Evolutionary conservation across 30 jellyfish, hydroid and myxozoan species (phyloP), one percentile per base, ranked within the genome.

Genomic region (Morbakka virulenta): DNA sequence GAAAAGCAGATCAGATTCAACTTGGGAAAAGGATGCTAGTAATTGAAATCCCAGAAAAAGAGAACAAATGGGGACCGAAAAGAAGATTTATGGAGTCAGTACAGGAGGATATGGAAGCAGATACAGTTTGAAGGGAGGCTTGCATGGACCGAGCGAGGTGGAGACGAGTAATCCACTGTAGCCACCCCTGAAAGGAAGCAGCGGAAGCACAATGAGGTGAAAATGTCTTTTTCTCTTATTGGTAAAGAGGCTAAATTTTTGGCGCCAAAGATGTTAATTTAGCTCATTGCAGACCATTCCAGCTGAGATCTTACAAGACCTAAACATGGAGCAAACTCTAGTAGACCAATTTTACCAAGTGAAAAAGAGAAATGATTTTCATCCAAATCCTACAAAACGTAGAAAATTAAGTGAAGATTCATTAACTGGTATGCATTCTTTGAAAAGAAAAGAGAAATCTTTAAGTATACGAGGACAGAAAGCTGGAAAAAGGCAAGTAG

Each of bases 381-480:
- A 68, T 11, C 65, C 74, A 32, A 93, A 76, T 9, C 95, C 98
- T 1, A 69, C 98, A n/a, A 91, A 91, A 73, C 87, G 95, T 24
- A 63, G 95, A 51, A 91, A 91, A 73, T 78, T 91, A 30, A 85
- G 52, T 30, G 29, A 0, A 25, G 88, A 24, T 4, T 26, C 79
- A 67, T 34, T 64, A 3, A 9, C 6, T 11, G 2, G 73, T n/a
- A 6, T 3, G 76, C 28, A 23, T 33, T 4, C 62, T 4, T 2
- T 25, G 12, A 4, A 25, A 6, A 28, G 20, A 21, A 48, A 24
- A 12, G n/a, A 64, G 12, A 22, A 52, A 64, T 2, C 62, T 28
- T n/a, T 27, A 32, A n/a, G 20, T n/a, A 53, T 27, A 2, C 74
- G 22, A 62, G 51, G 20, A 62, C 74, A 67, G 17, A 49, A 32